Evolutionary conservation across 2,888 invertebrate genomes (phyloP).

Genomic region (Melikaiella ostensackeni): DNA sequence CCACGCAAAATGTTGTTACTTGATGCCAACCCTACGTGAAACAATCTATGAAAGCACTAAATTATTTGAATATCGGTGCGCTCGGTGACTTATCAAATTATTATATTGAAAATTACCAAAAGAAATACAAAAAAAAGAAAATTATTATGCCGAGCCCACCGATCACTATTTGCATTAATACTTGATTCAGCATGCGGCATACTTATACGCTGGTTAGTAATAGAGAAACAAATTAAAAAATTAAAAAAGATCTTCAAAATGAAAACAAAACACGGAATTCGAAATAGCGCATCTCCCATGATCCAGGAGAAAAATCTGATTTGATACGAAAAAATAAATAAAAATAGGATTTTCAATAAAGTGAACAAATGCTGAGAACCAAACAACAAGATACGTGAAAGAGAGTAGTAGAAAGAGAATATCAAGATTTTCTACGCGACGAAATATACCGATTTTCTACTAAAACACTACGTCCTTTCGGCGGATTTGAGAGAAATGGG

Average conservation of each 20-base stretch:
- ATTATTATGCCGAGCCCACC: conserved; percentile 19
- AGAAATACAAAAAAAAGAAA: neutral
- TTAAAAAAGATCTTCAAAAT: neutral
- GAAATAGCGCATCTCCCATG: neutral
- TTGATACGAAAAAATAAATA: neutral
- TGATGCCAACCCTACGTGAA: conserved; percentile 29
- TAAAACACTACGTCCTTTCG: conserved; percentile 4
- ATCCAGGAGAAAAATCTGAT: neutral
- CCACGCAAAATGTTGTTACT: conserved; percentile 32
- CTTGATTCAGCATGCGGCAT: conserved; percentile 36
- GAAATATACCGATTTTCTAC: conserved; percentile 32
- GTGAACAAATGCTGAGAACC: neutral
- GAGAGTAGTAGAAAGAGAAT: conserved; percentile 17
- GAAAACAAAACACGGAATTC: neutral
- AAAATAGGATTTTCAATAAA: neutral
- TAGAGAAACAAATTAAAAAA: neutral
- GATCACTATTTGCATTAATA: conserved; percentile 36
- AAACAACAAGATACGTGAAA: conserved; percentile 1
- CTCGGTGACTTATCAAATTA: neutral
- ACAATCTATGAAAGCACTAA: conserved; percentile 34
- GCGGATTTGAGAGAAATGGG: conserved; percentile 40
- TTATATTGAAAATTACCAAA: neutral
- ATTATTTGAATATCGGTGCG: conserved; percentile 18
- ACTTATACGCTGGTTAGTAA: conserved; percentile 22
- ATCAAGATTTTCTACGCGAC: conserved; percentile 35